phyloP scores from a whole-genome alignment of 37 sponge, comb jelly and placozoan species.

The Aplysina aerophoba region DNA sequence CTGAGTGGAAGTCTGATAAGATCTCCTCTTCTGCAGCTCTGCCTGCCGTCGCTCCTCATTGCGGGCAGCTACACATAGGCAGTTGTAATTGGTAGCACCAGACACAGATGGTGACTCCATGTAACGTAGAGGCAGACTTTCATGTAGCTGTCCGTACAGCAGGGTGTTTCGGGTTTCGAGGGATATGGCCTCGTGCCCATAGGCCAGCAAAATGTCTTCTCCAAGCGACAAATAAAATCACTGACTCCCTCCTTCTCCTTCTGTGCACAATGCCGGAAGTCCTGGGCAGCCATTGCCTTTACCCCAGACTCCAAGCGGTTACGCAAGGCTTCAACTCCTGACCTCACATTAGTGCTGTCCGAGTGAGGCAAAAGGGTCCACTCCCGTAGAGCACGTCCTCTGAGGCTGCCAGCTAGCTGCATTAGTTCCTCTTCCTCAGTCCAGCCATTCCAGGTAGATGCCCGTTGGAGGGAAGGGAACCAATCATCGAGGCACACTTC shows the following conservation, averaged over 20 bases:
- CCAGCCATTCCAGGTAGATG: constrained; percentile 61
- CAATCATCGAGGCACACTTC: constrained; percentile 43
- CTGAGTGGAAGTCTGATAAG: neutral
- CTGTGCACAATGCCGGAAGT: constrained; percentile 55
- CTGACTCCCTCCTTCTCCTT: constrained; percentile 36
- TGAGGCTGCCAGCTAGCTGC: constrained; percentile 57
- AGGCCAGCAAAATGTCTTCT: constrained; percentile 48
- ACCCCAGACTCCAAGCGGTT: constrained; percentile 52
- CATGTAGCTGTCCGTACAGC: constrained; percentile 43
- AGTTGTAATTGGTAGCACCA: constrained; percentile 35
- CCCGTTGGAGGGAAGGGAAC: constrained; percentile 42
- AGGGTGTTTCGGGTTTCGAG: constrained; percentile 45
- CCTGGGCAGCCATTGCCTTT: constrained; percentile 56
- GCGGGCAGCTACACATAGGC: constrained; percentile 47
- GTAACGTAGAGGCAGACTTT: constrained; percentile 17
- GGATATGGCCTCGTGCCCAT: constrained; percentile 43
- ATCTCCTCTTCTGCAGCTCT: constrained; percentile 32
- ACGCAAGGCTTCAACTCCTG: constrained; percentile 12
- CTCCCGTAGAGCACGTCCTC: constrained; percentile 45
- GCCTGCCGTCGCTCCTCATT: constrained; percentile 46
- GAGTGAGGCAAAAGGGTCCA: constrained; percentile 4
- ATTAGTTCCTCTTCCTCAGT: constrained; percentile 43
- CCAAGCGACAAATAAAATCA: constrained; percentile 45
- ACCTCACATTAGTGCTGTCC: neutral
- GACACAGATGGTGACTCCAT: constrained; percentile 56